Conservation (phyloP, 2,888 invertebrate genomes). For the Drosophila limbata region DNA sequence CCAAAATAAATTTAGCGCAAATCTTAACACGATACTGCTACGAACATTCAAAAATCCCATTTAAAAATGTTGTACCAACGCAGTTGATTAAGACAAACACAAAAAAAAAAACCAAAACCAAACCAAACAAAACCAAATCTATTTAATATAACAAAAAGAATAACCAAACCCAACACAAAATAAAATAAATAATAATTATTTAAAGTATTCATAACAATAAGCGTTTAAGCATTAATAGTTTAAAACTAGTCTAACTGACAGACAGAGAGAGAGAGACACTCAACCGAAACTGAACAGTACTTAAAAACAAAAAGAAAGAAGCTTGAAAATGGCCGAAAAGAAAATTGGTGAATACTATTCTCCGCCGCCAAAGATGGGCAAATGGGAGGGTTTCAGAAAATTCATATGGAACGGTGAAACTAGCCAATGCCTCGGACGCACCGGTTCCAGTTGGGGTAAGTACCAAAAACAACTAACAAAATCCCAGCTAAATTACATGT, state of each 20-base stretch:
- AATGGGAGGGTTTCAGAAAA: slow-evolving; percentile 93
- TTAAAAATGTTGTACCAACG: slow-evolving; percentile 83
- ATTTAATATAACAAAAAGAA: slow-evolving; percentile 42
- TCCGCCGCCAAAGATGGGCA: slow-evolving; percentile 92
- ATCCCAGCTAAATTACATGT: not conserved
- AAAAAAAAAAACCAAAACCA: slow-evolving; percentile 48
- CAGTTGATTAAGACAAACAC: slow-evolving; percentile 81
- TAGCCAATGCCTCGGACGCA: slow-evolving; percentile 95
- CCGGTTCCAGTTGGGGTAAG: slow-evolving; percentile 98
- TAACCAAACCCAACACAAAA: slow-evolving; percentile 38
- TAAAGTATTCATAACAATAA: slow-evolving; percentile 58
- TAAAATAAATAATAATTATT: slow-evolving; percentile 34
- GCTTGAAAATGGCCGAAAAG: slow-evolving; percentile 90
- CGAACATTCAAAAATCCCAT: slow-evolving; percentile 64
- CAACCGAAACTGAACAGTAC: slow-evolving; percentile 44
- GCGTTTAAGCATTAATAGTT: slow-evolving; percentile 67
- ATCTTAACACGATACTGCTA: slow-evolving; percentile 68
- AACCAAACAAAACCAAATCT: slow-evolving; percentile 44
- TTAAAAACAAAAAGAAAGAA: slow-evolving; percentile 40
- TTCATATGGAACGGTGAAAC: slow-evolving; percentile 97
- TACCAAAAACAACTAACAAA: slow-evolving; percentile 69
- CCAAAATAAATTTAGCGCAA: slow-evolving; percentile 66
- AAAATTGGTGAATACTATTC: slow-evolving; percentile 91
- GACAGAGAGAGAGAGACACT: slow-evolving; percentile 40
- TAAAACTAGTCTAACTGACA: slow-evolving; percentile 59